phyloP scores from a whole-genome alignment of 2,113 vertebrate genomes.

The Eudyptes chrysolophus region DNA sequence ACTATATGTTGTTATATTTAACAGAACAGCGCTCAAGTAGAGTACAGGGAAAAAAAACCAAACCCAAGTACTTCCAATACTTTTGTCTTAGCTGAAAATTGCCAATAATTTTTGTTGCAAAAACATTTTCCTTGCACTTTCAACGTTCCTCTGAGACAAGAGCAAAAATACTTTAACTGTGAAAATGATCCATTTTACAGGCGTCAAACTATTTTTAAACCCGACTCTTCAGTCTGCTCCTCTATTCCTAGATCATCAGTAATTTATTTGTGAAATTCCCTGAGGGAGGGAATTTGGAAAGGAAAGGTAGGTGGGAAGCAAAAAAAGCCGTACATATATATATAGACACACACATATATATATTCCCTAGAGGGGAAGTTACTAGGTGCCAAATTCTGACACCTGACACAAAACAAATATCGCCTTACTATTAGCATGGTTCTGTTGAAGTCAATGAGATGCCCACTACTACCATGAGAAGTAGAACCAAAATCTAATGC shows the following conservation, averaged over 20 bases:
- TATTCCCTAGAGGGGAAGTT: background rate
- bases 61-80: background rate
- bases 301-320: conserved; percentile 16
- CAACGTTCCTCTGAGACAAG: conserved; percentile 19
- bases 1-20: background rate
- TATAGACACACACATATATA: background rate
- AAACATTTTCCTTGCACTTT: conserved; percentile 53
- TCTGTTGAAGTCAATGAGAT: background rate
- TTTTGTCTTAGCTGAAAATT: conserved; percentile 35
- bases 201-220: conserved; percentile 49
- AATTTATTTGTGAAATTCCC: conserved; percentile 46
- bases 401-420: background rate
- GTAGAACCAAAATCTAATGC: background rate
- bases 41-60: background rate
- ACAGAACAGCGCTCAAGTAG: background rate
- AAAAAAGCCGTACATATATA: background rate
- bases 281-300: background rate
- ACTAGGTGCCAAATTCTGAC: background rate
- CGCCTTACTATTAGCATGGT: background rate
- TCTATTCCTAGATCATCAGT: conserved; percentile 9
- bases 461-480: background rate
- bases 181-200: conserved; percentile 55
- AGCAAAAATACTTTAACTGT: conserved; percentile 43
- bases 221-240: conserved; percentile 28
- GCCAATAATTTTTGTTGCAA: conserved; percentile 50